These are phyloP conservation scores for Cacoxenus indagator DNA, from an alignment of 2,888 invertebrate genomes.

Conservation along the genomic window DNA sequence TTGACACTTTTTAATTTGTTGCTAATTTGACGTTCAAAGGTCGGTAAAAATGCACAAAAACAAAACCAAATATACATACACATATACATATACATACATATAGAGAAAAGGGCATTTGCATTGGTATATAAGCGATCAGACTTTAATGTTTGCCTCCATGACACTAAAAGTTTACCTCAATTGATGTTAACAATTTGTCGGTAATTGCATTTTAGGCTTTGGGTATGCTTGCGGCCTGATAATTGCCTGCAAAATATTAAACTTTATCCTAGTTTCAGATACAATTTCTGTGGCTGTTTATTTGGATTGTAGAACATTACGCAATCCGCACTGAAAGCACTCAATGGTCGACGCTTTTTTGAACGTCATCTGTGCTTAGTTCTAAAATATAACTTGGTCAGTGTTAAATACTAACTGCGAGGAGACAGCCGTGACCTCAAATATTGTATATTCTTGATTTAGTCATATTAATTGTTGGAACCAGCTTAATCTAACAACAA, in stretches of 20 bases:
- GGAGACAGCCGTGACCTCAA: too few species aligned
- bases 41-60: slow-evolving; percentile 28
- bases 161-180: background rate
- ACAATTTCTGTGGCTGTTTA: background rate
- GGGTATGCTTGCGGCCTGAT: background rate
- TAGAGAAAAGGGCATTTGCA: slow-evolving; percentile 2
- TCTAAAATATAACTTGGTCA: too few species aligned
- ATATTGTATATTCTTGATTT: too few species aligned
- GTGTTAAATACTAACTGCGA: too few species aligned
- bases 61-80: too few species aligned
- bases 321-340: too few species aligned
- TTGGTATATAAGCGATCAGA: background rate
- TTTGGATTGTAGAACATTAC: too few species aligned
- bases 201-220: background rate
- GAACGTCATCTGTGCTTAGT: too few species aligned
- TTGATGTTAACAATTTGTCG: background rate
- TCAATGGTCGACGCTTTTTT: too few species aligned
- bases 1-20: slow-evolving; percentile 54
- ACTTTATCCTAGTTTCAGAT: background rate
- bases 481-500: too few species aligned
- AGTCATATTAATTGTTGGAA: too few species aligned
- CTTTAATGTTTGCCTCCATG: background rate
- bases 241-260: background rate
- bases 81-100: slow-evolving; percentile 21
- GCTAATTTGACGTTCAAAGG: slow-evolving; percentile 54